A percentile compares a stretch with the other conserved stretches of the same genome.
These are phyloP conservation scores for Streblospio benedicti DNA, from an alignment of 1,140 invertebrate species.

Conservation along the genomic window DNA sequence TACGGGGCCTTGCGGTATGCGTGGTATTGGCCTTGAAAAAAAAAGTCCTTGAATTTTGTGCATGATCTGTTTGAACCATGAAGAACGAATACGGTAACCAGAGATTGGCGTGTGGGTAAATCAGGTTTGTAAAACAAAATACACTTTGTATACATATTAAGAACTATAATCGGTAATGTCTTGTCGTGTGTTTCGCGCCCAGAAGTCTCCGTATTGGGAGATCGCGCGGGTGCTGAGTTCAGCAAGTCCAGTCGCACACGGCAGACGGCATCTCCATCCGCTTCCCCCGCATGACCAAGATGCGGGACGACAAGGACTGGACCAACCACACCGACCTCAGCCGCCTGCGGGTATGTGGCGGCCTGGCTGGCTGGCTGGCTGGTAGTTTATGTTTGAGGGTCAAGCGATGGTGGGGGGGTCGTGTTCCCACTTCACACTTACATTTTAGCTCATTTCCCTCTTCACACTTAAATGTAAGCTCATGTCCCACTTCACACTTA, in stretches of 20 bases:
- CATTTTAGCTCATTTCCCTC: no score
- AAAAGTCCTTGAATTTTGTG: no score
- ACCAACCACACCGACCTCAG: slow-evolving; percentile 69
- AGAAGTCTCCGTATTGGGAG: slow-evolving; percentile 81
- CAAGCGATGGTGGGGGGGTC: not conserved
- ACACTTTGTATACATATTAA: no score
- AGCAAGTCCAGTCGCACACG: slow-evolving; percentile 76
- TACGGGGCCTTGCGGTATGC: no score
- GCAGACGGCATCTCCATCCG: slow-evolving; percentile 84
- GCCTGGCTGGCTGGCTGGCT: not conserved
- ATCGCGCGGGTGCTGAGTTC: slow-evolving; percentile 86
- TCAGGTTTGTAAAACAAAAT: no score
- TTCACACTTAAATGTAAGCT: not conserved
- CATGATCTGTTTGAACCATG: no score
- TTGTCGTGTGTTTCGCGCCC: no score
- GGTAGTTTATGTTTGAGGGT: not conserved
- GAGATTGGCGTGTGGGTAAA: no score
- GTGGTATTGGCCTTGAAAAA: no score
- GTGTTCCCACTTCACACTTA: no score
- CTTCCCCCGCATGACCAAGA: slow-evolving; percentile 78
- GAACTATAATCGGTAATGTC: no score
- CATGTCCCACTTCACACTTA: not conserved
- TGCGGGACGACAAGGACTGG: slow-evolving; percentile 76
- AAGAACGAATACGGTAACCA: no score
- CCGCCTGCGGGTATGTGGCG: slow-evolving; percentile 52